Evolutionary conservation across 2,797 vertebrate genomes (phyloP).

Genomic region (Gymnoscopelus braueri): DNA sequence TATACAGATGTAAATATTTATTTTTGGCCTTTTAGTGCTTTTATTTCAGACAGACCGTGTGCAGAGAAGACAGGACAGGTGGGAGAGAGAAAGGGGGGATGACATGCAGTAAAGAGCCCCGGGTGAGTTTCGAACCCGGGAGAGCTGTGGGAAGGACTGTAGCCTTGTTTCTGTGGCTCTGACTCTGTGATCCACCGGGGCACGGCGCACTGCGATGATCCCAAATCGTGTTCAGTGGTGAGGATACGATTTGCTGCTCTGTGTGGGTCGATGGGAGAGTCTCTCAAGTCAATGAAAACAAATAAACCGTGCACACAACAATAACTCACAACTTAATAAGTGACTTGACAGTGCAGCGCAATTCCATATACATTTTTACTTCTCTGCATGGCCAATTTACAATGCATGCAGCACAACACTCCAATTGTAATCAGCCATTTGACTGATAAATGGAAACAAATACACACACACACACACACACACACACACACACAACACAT

Average conservation of each 20-base stretch:
- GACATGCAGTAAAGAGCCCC: no score
- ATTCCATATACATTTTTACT: constrained; percentile 20
- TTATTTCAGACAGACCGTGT: no score
- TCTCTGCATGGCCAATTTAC: constrained; percentile 25
- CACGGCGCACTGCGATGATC: constrained; percentile 61
- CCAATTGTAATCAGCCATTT: constrained; percentile 53
- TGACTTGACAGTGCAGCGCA: constrained; percentile 36
- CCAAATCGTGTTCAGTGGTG: constrained; percentile 41
- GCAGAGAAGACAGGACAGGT: no score
- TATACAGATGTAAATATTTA: no score
- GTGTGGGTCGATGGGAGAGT: constrained; percentile 19
- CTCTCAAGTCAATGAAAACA: constrained; percentile 33
- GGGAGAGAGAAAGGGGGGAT: no score
- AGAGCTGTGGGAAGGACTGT: no score
- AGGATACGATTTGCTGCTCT: constrained; percentile 32
- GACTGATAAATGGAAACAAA: constrained; percentile 45
- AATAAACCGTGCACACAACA: constrained; percentile 25
- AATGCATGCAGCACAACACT: constrained; percentile 29
- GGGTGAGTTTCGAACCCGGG: no score
- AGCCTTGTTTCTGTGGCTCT: no score
- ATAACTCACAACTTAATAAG: constrained; percentile 57
- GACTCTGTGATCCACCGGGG: no score
- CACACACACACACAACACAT: constrained; percentile 46
- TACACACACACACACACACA: constrained; percentile 29
- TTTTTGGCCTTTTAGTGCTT: no score